phyloP scores from a whole-genome alignment of 1,140 invertebrate species.

The Heliconius hermathena region DNA sequence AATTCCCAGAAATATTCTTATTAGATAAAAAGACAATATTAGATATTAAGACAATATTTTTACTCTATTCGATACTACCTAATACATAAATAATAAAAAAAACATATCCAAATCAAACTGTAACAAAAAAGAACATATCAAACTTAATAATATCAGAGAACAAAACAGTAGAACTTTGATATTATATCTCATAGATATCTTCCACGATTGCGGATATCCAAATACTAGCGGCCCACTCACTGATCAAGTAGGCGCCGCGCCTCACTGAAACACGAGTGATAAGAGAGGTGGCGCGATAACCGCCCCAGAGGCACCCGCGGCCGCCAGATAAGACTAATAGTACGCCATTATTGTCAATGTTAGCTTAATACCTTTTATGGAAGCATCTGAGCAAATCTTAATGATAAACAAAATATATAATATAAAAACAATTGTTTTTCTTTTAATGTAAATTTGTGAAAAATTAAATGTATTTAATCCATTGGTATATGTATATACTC shows the following conservation, averaged over 20 bases:
- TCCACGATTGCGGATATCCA: background rate
- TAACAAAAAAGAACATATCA: no score
- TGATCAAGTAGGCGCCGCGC: conserved; percentile 5
- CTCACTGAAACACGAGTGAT: background rate
- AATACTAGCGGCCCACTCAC: background rate
- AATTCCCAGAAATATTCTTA: no score
- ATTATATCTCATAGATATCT: background rate
- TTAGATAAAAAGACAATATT: no score
- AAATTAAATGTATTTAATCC: no score
- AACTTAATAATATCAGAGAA: no score
- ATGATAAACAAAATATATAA: background rate
- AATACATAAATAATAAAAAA: no score
- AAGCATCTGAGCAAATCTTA: background rate
- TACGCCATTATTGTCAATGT: background rate
- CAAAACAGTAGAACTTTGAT: background rate
- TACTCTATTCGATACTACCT: no score
- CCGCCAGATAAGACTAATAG: background rate
- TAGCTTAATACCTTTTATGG: background rate
- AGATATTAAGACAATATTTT: no score
- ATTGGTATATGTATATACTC: no score
- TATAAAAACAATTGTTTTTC: background rate
- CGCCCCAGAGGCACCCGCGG: background rate
- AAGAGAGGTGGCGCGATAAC: background rate
- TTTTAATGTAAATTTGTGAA: no score
- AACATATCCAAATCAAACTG: no score